Percentiles rank a stretch among this genome's conserved stretches.
Conservation (phyloP, 2,888 invertebrate species). For the Agrochola macilenta region DNA sequence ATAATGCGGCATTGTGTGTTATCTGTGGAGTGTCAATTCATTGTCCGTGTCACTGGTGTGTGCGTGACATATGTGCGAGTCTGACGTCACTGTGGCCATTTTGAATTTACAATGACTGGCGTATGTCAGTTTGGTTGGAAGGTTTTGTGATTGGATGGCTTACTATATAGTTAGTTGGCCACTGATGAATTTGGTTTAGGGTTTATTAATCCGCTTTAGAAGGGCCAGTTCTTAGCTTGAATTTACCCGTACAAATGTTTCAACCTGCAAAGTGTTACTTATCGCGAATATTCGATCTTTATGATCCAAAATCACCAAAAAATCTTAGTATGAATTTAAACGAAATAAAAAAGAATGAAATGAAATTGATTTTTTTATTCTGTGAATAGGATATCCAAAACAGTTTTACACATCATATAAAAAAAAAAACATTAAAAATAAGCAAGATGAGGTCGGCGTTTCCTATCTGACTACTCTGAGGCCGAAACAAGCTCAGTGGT, state of each 20-base stretch:
- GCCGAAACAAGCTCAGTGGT: too few species aligned
- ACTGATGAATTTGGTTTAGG: background rate
- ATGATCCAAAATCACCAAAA: background rate
- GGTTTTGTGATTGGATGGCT: slow-evolving; percentile 27
- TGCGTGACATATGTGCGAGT: slow-evolving; percentile 39
- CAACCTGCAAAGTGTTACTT: background rate
- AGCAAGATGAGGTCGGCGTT: too few species aligned
- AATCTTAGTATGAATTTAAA: background rate
- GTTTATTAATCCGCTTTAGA: background rate
- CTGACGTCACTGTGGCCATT: slow-evolving; percentile 46
- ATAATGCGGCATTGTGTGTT: slow-evolving; percentile 63
- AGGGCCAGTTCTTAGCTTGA: background rate
- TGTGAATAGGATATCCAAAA: too few species aligned
- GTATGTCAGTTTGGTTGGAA: slow-evolving; percentile 34
- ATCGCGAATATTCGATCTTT: background rate
- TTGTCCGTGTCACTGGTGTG: slow-evolving; percentile 51
- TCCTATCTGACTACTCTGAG: too few species aligned
- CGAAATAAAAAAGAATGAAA: too few species aligned
- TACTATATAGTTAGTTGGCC: background rate
- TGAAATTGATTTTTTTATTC: too few species aligned
- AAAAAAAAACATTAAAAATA: too few species aligned
- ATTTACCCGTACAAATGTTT: background rate
- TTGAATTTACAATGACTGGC: slow-evolving; percentile 51
- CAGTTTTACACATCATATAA: too few species aligned
- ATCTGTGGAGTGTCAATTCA: slow-evolving; percentile 62